phyloP scores from a whole-genome alignment of 2,888 invertebrate species.

The Diarsia rubi region DNA sequence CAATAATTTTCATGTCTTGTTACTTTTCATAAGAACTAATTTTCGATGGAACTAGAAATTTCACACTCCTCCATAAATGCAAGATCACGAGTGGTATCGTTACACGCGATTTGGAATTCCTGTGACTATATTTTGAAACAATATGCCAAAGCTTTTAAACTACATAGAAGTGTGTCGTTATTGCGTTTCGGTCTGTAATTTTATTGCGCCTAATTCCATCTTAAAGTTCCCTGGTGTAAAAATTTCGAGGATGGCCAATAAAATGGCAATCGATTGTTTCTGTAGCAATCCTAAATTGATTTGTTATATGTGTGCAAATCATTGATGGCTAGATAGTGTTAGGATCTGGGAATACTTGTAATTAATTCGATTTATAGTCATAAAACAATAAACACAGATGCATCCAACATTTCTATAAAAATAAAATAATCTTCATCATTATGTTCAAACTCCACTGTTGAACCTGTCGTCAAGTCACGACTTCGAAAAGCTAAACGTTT shows the following conservation, averaged over 20 bases:
- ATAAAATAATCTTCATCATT: conserved; percentile 45
- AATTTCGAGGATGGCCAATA: conserved; percentile 65
- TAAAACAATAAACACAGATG: conserved; percentile 58
- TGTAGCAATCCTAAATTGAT: conserved; percentile 63
- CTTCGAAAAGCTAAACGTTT: conserved; percentile 49
- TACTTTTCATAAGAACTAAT: conserved; percentile 41
- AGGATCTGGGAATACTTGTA: conserved; percentile 47
- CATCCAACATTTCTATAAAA: conserved; percentile 45
- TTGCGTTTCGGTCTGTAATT: conserved; percentile 77
- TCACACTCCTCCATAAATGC: conserved; percentile 56
- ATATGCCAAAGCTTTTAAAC: conserved; percentile 47
- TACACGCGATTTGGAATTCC: conserved; percentile 61
- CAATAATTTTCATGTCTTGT: conserved; percentile 46
- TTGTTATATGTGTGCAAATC: conserved; percentile 52
- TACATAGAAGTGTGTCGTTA: conserved; percentile 68
- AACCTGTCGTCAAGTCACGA: conserved; percentile 61
- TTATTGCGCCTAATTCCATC: conserved; percentile 72
- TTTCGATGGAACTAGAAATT: conserved; percentile 51
- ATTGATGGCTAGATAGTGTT: conserved; percentile 36
- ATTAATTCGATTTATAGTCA: conserved; percentile 52
- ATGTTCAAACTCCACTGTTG: conserved; percentile 32
- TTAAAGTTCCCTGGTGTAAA: conserved; percentile 65
- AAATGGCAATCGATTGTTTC: conserved; percentile 66
- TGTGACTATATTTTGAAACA: conserved; percentile 54
- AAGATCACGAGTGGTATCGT: conserved; percentile 42